Evolutionary conservation across 2,888 invertebrate species (phyloP).

Genomic region (Lobophora halterata): DNA sequence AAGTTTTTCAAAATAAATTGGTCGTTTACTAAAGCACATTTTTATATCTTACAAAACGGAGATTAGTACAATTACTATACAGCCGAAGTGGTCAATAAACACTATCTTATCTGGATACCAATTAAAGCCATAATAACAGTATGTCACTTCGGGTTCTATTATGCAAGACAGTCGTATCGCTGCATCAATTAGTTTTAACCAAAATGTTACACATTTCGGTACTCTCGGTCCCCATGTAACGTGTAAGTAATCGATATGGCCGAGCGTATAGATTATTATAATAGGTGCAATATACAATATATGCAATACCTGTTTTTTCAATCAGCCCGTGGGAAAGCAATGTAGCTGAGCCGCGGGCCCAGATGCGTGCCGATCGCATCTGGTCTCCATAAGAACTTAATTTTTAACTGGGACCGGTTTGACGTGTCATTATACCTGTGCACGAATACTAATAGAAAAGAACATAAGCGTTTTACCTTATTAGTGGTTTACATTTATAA

Average conservation of each 20-base stretch:
- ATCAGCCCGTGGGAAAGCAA: constrained; percentile 68
- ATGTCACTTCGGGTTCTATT: constrained; percentile 31
- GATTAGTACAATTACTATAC: constrained; percentile 36
- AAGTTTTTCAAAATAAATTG: constrained; percentile 9
- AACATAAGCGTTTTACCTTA: constrained; percentile 34
- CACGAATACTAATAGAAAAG: constrained; percentile 33
- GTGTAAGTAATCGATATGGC: constrained; percentile 46
- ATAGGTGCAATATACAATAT: constrained; percentile 46
- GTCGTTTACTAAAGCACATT: constrained; percentile 5
- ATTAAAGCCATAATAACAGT: constrained; percentile 33
- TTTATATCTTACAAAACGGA: constrained; percentile 21
- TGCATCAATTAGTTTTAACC: constrained; percentile 44
- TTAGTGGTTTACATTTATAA: constrained; percentile 42
- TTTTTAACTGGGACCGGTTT: constrained; percentile 57
- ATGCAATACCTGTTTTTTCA: constrained; percentile 51
- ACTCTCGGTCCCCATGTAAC: constrained; percentile 36
- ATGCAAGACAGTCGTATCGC: constrained; percentile 31
- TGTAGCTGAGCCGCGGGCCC: constrained; percentile 40
- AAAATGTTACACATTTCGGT: constrained; percentile 26
- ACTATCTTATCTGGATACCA: constrained; percentile 32
- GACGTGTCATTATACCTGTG: constrained; percentile 51
- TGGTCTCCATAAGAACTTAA: constrained; percentile 56
- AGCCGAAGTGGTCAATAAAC: constrained; percentile 33
- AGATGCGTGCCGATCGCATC: constrained; percentile 52
- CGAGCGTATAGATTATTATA: constrained; percentile 54